A percentile compares a stretch with the other conserved stretches of the same genome.
These are phyloP conservation scores for Aleiodes testaceus DNA, from an alignment of 2,888 invertebrate genomes.

Conservation along the genomic window DNA sequence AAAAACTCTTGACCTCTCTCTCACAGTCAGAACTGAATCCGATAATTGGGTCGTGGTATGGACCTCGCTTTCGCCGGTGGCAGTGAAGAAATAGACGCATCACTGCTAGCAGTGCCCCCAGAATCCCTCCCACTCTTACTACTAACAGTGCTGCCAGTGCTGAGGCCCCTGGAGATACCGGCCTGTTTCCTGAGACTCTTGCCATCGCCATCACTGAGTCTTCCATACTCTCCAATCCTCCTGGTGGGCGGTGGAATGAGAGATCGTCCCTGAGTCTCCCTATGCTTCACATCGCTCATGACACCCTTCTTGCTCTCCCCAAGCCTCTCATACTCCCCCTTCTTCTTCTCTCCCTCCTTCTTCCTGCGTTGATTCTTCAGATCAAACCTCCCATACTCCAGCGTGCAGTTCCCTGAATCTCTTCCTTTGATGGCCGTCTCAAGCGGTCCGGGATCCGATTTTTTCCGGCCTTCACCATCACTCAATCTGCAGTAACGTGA, in stretches of 20 bases:
- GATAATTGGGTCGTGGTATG: conserved; percentile 80
- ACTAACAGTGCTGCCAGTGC: conserved; percentile 70
- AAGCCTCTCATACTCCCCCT: conserved; percentile 81
- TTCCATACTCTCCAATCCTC: conserved; percentile 77
- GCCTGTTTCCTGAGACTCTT: conserved; percentile 65
- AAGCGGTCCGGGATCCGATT: conserved; percentile 68
- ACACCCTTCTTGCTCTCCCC: conserved; percentile 73
- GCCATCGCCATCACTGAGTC: conserved; percentile 75
- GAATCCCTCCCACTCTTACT: conserved; percentile 75
- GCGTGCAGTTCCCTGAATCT: conserved; percentile 70
- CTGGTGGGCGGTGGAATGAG: conserved; percentile 75
- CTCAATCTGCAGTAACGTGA: conserved; percentile 69
- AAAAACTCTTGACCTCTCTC: too few species aligned
- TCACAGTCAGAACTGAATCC: conserved; percentile 80
- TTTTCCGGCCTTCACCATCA: conserved; percentile 68
- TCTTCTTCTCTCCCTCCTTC: conserved; percentile 58
- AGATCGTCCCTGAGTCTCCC: conserved; percentile 74
- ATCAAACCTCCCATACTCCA: conserved; percentile 68
- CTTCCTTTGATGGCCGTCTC: conserved; percentile 60
- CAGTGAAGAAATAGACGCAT: conserved; percentile 76
- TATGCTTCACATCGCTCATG: conserved; percentile 65
- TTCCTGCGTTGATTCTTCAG: conserved; percentile 60
- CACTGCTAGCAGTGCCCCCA: conserved; percentile 75
- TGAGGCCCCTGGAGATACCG: conserved; percentile 63
- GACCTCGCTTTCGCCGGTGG: conserved; percentile 80